A percentile compares a stretch with the other conserved stretches of the same genome.
These are phyloP conservation scores for Noctuana brunneofusca DNA, from an alignment of 2,888 invertebrate genomes.

Conservation along the genomic window DNA sequence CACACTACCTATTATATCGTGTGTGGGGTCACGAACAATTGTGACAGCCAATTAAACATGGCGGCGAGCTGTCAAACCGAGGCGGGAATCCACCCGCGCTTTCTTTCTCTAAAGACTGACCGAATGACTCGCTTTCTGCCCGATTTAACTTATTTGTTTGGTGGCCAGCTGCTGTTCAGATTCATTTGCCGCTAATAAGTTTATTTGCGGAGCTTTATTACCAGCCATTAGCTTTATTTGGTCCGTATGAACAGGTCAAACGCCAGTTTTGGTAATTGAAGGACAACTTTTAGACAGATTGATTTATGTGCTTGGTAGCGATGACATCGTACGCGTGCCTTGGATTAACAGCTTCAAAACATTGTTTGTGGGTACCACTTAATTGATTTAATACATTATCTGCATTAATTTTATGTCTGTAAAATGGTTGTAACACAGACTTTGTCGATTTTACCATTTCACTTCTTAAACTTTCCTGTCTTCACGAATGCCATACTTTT, in stretches of 20 bases:
- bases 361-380: background rate
- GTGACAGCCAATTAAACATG: conserved; percentile 55
- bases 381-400: too few relatives aligned
- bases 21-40: conserved; percentile 40
- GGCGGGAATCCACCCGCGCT: conserved; percentile 68
- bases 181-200: conserved; percentile 34
- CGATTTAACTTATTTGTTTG: conserved; percentile 30
- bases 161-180: conserved; percentile 21
- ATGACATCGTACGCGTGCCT: background rate
- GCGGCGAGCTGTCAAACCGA: conserved; percentile 58
- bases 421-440: too few relatives aligned
- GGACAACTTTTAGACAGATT: background rate
- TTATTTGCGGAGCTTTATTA: conserved; percentile 29
- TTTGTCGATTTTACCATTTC: too few relatives aligned
- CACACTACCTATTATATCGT: conserved; percentile 60
- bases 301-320: background rate
- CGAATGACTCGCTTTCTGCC: conserved; percentile 29
- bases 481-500: too few relatives aligned
- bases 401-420: too few relatives aligned
- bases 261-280: background rate
- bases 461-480: too few relatives aligned
- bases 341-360: background rate
- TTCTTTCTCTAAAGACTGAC: conserved; percentile 48
- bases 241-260: conserved; percentile 2
- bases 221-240: conserved; percentile 26